Evolutionary conservation across 2,113 vertebrate genomes (phyloP).

Genomic region (Eclectus roratus): DNA sequence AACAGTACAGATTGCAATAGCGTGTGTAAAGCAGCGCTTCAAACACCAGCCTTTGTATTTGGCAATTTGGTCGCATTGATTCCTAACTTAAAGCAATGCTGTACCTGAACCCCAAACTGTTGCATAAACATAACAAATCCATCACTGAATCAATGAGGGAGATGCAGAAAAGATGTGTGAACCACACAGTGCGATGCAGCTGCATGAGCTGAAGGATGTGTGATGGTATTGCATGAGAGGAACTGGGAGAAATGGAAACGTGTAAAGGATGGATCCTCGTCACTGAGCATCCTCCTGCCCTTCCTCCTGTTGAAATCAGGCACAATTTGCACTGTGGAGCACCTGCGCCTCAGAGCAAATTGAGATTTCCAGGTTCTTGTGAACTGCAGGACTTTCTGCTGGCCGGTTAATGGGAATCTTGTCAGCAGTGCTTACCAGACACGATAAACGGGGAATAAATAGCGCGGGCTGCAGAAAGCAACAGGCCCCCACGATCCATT

Average conservation of each 20-base stretch:
- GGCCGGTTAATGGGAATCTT: background rate
- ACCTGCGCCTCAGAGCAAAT: background rate
- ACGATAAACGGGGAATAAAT: constrained; percentile 27
- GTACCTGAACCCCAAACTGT: background rate
- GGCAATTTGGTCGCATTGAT: background rate
- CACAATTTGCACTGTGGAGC: background rate
- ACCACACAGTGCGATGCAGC: too few species aligned
- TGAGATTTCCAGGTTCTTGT: background rate
- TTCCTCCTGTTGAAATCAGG: background rate
- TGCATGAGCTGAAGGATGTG: fast-evolving
- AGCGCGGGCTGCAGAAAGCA: background rate
- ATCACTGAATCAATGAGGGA: background rate
- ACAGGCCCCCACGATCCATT: constrained; percentile 17
- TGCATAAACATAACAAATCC: constrained; percentile 17
- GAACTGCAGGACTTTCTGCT: background rate
- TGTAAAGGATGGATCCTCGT: background rate
- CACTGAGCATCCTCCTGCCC: fast-evolving
- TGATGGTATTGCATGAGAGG: background rate
- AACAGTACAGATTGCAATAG: background rate
- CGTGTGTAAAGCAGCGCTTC: background rate
- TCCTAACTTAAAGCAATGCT: background rate
- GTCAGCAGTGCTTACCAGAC: background rate
- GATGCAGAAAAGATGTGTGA: background rate
- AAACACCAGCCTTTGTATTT: background rate
- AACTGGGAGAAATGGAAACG: background rate